These are phyloP conservation scores for Carcharodon carcharias DNA, from an alignment of 2,797 vertebrate genomes.

Conservation along the genomic window DNA sequence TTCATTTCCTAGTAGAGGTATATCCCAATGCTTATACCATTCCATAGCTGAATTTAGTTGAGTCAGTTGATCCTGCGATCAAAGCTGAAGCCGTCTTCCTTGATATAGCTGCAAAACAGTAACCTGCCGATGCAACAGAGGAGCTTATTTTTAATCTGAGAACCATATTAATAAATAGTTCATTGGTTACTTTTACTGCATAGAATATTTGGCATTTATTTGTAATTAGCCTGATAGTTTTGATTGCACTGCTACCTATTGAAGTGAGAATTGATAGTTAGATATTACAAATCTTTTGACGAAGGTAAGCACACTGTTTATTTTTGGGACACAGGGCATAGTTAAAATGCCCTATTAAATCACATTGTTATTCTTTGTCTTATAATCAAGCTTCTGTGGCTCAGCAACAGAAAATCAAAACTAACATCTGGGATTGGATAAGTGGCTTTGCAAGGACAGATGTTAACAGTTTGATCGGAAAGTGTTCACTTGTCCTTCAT, in stretches of 20 bases:
- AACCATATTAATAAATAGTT: background rate
- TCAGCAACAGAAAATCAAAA: background rate
- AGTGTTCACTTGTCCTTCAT: background rate
- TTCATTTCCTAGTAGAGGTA: background rate
- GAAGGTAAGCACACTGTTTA: background rate
- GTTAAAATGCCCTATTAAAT: background rate
- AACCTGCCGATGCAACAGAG: background rate
- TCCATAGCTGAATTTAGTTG: background rate
- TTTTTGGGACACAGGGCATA: background rate
- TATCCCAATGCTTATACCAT: background rate
- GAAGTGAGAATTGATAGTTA: background rate
- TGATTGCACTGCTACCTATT: background rate
- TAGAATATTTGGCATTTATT: background rate
- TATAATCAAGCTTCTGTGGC: background rate
- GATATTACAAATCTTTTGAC: background rate
- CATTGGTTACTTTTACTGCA: background rate
- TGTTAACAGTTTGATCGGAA: background rate
- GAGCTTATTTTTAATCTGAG: background rate
- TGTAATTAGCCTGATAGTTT: background rate
- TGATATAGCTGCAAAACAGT: background rate
- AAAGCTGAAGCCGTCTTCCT: background rate
- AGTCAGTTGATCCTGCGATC: background rate
- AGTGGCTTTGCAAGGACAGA: background rate
- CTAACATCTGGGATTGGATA: background rate
- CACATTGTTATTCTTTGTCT: background rate